Evolutionary conservation across 2,888 invertebrate species (phyloP), one percentile per base, ranked within the genome.

Genomic region (Agelastica alni): DNA sequence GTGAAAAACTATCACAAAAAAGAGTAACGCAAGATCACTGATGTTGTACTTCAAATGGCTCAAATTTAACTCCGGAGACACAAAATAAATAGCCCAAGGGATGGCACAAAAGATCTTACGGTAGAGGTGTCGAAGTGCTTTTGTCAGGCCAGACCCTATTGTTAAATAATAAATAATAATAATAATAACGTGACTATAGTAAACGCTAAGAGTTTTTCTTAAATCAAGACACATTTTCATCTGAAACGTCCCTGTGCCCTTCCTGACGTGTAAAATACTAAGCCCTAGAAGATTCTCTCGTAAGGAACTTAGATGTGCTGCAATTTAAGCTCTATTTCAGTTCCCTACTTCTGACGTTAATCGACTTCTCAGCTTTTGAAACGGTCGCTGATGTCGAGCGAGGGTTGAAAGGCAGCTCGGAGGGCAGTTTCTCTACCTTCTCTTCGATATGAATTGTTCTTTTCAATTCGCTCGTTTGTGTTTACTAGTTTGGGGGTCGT

Each of bases 281-380:
- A 61, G 67, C 66, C 65, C 65, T 68, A 69, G 71, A 70, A 70
- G 72, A 71, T 70, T 71, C 70, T 64, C 67, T 64, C 65, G 68
- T 72, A 69, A 72, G 73, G 70, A 74, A 71, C 73, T 72, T 70
- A 71, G 73, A 75, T 75, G 75, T 72, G 72, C 74, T 68, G 75
- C 75, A 75, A 76, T 76, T 76, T 75, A 74, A 73, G 73, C 75
- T 71, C 74, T 75, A 75, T 76, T 75, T 75, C 76, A 75, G 75
- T 74, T 74, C 70, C 69, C 70, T 71, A 70, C 71, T 70, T 64
- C 69, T 75, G 75, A 76, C 76, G 71, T 75, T 76, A 76, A 76
- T 75, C 74, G 75, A 76, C 75, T 74, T 74, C 72, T 71, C 71
- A 71, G 75, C 72, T 69, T 70, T 72, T 71, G 68, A 68, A 70